Evolutionary conservation across 1,140 invertebrate genomes (phyloP).

Genomic region (Oryzaephilus surinamensis): DNA sequence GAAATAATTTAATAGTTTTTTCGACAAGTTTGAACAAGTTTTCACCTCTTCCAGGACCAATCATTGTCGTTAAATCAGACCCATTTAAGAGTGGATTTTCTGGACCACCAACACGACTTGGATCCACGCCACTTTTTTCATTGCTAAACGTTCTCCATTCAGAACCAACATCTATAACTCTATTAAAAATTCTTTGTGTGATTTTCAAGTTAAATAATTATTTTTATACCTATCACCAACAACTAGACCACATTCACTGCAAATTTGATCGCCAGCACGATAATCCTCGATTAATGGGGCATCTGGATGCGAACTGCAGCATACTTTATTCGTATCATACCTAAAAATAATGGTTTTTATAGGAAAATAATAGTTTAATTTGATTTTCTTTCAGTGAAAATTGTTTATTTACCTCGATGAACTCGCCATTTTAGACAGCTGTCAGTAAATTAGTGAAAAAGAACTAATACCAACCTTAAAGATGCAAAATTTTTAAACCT

Average conservation of each 20-base stretch:
- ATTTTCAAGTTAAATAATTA: conserved; percentile 4
- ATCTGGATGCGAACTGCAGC: conserved; percentile 91
- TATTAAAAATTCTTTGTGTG: conserved; percentile 34
- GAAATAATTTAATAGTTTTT: not conserved
- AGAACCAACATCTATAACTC: conserved; percentile 99
- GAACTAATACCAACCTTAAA: not conserved
- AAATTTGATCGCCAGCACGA: conserved; percentile 97
- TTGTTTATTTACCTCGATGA: too few species aligned
- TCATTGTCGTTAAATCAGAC: conserved; percentile 94
- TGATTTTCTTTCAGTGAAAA: too few species aligned
- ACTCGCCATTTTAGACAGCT: not conserved
- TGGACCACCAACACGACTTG: conserved; percentile 95
- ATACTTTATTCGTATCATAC: conserved; percentile 64
- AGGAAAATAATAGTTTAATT: too few species aligned
- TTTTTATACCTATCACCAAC: conserved; percentile 84
- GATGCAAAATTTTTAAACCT: conserved; percentile 1
- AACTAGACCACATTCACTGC: conserved; percentile 96
- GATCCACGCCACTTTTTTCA: conserved; percentile 93
- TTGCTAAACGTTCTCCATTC: conserved; percentile 99
- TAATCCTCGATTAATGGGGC: conserved; percentile 95
- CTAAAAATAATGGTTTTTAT: too few species aligned
- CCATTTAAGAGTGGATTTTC: conserved; percentile 94
- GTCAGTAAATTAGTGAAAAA: too few species aligned
- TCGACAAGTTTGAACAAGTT: not conserved
- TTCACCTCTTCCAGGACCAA: conserved; percentile 79